These are phyloP conservation scores for Falco biarmicus DNA, from an alignment of 2,797 vertebrate species.

Conservation along the genomic window DNA sequence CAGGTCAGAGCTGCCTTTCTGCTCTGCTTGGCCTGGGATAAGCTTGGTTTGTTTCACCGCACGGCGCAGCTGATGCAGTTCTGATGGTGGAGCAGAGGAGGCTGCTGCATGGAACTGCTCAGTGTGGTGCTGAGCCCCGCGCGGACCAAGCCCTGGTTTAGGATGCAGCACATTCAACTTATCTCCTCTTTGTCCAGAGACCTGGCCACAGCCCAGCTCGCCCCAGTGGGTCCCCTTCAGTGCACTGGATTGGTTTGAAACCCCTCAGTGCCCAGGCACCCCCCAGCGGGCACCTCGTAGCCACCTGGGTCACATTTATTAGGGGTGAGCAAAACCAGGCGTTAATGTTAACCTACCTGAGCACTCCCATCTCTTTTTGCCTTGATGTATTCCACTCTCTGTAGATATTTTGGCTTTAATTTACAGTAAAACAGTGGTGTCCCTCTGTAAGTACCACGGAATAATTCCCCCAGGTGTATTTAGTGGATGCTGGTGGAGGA, in stretches of 20 bases:
- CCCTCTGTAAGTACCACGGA: neutral
- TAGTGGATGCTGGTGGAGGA: neutral
- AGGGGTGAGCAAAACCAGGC: neutral
- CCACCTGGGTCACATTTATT: neutral
- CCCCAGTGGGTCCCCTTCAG: rapidly evolving
- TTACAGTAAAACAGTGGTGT: neutral
- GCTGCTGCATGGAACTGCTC: neutral
- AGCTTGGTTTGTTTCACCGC: neutral
- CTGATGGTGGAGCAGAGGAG: neutral
- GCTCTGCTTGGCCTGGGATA: neutral
- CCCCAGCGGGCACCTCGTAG: neutral
- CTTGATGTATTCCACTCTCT: neutral
- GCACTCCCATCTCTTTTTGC: neutral
- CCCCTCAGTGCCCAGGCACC: neutral
- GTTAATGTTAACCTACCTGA: neutral
- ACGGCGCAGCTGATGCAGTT: rapidly evolving
- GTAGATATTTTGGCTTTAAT: neutral
- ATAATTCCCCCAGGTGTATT: neutral
- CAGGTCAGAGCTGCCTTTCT: neutral
- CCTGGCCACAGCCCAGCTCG: neutral
- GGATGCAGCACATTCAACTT: neutral
- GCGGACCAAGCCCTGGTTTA: rapidly evolving
- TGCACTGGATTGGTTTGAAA: rapidly evolving
- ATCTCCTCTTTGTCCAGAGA: neutral
- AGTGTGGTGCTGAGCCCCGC: rapidly evolving